Base-by-base conservation (phyloP, 2,888 invertebrate genomes). In the Ditula angustiorana region DNA sequence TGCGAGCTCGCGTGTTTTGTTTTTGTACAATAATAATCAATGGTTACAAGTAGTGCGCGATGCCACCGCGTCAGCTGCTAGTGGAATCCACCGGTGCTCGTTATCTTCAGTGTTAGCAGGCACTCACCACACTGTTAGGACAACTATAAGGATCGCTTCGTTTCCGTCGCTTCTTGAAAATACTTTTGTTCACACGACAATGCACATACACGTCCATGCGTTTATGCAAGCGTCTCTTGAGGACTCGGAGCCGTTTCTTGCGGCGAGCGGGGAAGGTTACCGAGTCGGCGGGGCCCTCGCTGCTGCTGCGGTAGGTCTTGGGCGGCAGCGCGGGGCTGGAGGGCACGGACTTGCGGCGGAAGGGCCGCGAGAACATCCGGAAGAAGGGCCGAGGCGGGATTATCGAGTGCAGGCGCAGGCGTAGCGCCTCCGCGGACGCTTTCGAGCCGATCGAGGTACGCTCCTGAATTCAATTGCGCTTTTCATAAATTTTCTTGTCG, bases 341-440 rank as follows among this genome's bases (percentile, higher is more conserved):
- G 5, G 95, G 95, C 24, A 93, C 95, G 35, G 95, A 95, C 86
- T 95, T 95, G 86, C 95, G 94, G 70, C 95, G 92, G 84, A 96
- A 96, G 41, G 95, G 95, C 76, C 95, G 93, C 71, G 94, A 92
- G 74, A 96, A 93, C 79, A 95, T 88, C 84, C 94, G 94, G 83
- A 95, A 95, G 87, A 95, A 93, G 73, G 94, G 93, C 83, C 90
- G 86, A 80, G 93, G 93, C 47, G 94, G 94, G 72, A 93, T 86
- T 77, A 93, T 92, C 57, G 93, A 93, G 76, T 94, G 94, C 68
- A 94, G 94, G 70, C 92, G 92, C 77, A 93, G 89, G 82, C 94
- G 93, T 77, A 93, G 84, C 69, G 87, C 84, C 71, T 92, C 90
- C 79, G 92, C 74, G 67, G 94, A 93, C 66, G 93, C 83, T 80